Conservation (phyloP, 2,888 invertebrate genomes). For the Tryphoninae sp. region DNA sequence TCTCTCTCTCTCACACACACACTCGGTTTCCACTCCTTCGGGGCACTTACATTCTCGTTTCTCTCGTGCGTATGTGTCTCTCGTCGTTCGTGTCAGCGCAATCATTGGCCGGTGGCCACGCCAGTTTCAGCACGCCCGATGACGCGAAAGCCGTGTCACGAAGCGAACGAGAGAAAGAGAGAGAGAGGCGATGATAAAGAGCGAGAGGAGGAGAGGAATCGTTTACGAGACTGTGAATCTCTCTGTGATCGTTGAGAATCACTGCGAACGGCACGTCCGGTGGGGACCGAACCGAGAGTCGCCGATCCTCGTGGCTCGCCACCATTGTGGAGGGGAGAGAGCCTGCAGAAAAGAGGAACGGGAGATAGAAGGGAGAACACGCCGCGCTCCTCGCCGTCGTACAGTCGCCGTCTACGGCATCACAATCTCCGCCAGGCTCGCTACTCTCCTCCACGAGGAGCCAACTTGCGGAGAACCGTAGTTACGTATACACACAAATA, state of each 20-base stretch:
- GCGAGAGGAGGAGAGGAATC: slow-evolving; percentile 15
- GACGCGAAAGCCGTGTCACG: slow-evolving; percentile 51
- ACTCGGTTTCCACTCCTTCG: slow-evolving; percentile 30
- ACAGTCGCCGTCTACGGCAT: slow-evolving; percentile 23
- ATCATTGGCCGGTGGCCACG: slow-evolving; percentile 61
- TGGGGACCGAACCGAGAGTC: slow-evolving; percentile 68
- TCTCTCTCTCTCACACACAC: slow-evolving; percentile 24
- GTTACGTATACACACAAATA: background rate
- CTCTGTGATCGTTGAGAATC: slow-evolving; percentile 70
- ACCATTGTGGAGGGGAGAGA: slow-evolving; percentile 39
- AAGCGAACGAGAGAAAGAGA: slow-evolving; percentile 17
- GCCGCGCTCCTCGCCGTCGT: background rate
- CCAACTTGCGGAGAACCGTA: background rate
- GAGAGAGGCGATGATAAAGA: background rate
- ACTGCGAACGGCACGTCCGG: slow-evolving; percentile 74
- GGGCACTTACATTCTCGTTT: slow-evolving; percentile 59
- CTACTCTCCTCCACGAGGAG: slow-evolving; percentile 8
- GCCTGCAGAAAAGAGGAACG: slow-evolving; percentile 28
- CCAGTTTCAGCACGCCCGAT: slow-evolving; percentile 51
- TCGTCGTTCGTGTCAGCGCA: slow-evolving; percentile 59
- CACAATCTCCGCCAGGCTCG: slow-evolving; percentile 26
- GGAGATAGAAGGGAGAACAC: slow-evolving; percentile 11
- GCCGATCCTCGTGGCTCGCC: slow-evolving; percentile 60
- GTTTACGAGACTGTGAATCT: slow-evolving; percentile 4
- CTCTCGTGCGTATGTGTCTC: slow-evolving; percentile 55